phyloP scores from a whole-genome alignment of 2,113 vertebrate species.

The Corythornis vintsioides region DNA sequence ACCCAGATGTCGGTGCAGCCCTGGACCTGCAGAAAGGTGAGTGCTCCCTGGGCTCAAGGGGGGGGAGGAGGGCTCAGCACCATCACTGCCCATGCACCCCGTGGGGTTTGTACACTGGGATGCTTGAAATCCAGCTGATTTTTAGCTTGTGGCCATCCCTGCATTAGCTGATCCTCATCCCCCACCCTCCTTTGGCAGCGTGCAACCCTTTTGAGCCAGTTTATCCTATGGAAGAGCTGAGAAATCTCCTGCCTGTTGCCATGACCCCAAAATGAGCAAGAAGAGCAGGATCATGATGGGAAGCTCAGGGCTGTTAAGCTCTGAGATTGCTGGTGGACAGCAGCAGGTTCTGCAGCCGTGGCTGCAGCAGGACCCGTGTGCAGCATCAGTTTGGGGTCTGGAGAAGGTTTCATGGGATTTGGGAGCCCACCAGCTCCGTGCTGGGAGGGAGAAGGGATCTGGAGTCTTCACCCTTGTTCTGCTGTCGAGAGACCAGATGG shows the following conservation, averaged over 20 bases:
- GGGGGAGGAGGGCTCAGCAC: accelerated
- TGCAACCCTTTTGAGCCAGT: accelerated
- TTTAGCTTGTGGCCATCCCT: not conserved
- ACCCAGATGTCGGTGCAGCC: not conserved
- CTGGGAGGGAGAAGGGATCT: not conserved
- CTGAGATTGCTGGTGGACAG: not conserved
- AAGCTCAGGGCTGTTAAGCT: not conserved
- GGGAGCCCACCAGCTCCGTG: not conserved
- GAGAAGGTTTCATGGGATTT: not conserved
- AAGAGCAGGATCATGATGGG: accelerated
- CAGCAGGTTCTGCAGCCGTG: not conserved
- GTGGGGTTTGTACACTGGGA: not conserved
- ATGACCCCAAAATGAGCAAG: not conserved
- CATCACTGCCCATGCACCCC: not conserved
- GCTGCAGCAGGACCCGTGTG: accelerated
- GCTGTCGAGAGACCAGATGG: accelerated
- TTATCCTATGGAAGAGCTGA: accelerated
- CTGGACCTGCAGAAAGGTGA: conserved; percentile 33
- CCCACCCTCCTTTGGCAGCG: not conserved
- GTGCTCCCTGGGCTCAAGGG: accelerated
- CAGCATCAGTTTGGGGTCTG: accelerated
- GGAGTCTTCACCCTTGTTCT: not conserved
- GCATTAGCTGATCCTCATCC: not conserved
- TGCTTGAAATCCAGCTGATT: not conserved
- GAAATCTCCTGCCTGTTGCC: not conserved